Evolutionary conservation across 2,113 vertebrate species (phyloP), one percentile per base, ranked within the genome.

Genomic region (Protomyctophum bolini): DNA sequence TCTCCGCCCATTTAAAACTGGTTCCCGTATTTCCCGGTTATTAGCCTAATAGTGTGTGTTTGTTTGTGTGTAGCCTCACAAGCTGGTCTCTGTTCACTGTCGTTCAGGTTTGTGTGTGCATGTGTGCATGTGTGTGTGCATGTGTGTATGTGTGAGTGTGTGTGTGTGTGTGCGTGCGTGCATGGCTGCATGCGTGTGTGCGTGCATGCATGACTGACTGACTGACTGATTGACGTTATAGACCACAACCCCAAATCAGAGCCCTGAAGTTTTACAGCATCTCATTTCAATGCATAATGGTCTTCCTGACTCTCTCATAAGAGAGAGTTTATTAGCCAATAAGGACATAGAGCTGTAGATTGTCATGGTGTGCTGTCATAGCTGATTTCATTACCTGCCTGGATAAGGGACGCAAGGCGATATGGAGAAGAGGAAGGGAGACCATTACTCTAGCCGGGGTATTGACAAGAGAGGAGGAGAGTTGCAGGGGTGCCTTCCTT

Each of bases 1-100:
- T 90, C 76, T 85, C 81, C 9, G 73, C 75, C 75, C 80, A 74
- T 89, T 86, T 89, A 83, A 73, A 76, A 77, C 63, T 77, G 71
- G 76, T 91, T 93, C 88, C 90, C 77, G 87, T 83, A 89, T 84
- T 86, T 70, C 47, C 71, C 73, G 55, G 83, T 82, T 83, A 81
- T 78, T 78, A 49, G 75, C 65, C 0, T 29, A 66, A 87, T 48
- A 6, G 52, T 60, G 59, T 64, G 47, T 76, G 69, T 65, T 55
- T 62, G 72, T 61, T 67, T 70, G 70, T 14, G 1, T 70, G 59
- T 54, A 48, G 33, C 33, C 5, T 41, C 33, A 6, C 33, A 41
- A 41, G 33, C 33, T 41, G 33, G 33, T 41, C 33, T 41, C 33
- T 41, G 33, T 41, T 41, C 33, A 41, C 33, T 41, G 33, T 41